Conservation (phyloP, 2,113 vertebrate genomes). For the Perca schrenkii region DNA sequence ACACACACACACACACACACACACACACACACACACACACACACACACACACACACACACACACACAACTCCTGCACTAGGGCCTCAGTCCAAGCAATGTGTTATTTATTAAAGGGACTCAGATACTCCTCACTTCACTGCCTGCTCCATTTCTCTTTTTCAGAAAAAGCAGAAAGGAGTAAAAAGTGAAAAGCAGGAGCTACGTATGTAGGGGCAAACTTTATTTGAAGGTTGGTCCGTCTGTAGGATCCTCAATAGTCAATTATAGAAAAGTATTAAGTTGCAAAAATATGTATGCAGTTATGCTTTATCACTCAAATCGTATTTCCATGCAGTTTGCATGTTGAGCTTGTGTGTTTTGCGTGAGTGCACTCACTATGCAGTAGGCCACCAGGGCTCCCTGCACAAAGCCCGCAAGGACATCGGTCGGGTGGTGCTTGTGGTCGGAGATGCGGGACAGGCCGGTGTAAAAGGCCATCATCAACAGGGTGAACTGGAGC, state of each 20-base stretch:
- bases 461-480: conserved; percentile 98
- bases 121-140: conserved; percentile 64
- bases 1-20: conserved; percentile 35
- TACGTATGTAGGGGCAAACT: background rate
- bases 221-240: conserved; percentile 9
- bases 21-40: conserved; percentile 50
- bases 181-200: conserved; percentile 7
- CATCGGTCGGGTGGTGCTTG: conserved; percentile 95
- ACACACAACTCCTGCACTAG: conserved; percentile 7
- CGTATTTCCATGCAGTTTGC: background rate
- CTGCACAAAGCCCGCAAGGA: conserved; percentile 94
- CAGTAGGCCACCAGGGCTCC: conserved; percentile 94
- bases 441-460: conserved; percentile 95
- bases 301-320: background rate
- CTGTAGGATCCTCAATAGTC: background rate
- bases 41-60: conserved; percentile 34
- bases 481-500: conserved; percentile 95
- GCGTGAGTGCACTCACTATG: conserved; percentile 72
- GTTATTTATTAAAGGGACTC: conserved; percentile 80
- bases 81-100: conserved; percentile 71
- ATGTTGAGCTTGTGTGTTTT: background rate
- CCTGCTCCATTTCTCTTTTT: conserved; percentile 43
- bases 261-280: background rate
- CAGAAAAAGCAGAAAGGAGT: conserved; percentile 2
- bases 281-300: background rate